These are phyloP conservation scores for Prionailurus viverrinus DNA, from an alignment of 2,113 vertebrate genomes.

Conservation along the genomic window DNA sequence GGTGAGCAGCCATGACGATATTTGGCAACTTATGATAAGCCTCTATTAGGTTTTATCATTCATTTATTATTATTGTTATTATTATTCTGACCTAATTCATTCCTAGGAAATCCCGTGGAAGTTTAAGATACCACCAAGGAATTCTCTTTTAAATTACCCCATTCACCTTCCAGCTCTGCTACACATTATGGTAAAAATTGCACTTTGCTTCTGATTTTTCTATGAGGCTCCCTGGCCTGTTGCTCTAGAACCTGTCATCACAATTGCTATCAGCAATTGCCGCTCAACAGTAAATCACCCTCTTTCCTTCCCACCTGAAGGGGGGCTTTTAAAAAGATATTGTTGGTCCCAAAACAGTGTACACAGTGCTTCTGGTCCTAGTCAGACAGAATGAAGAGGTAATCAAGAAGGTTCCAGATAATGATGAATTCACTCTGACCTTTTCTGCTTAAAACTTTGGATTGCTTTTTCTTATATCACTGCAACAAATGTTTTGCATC, in stretches of 20 bases:
- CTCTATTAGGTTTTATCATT: neutral
- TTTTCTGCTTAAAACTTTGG: constrained; percentile 14
- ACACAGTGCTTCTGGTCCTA: neutral
- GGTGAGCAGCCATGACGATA: neutral
- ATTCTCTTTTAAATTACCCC: neutral
- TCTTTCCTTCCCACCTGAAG: neutral
- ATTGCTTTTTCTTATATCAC: neutral
- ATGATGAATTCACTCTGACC: neutral
- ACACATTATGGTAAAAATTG: neutral
- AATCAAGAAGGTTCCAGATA: neutral
- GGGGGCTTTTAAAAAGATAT: neutral
- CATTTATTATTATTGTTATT: neutral
- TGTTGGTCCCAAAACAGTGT: neutral
- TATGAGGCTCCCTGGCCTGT: neutral
- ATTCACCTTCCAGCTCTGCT: neutral
- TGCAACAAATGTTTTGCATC: neutral
- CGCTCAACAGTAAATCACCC: neutral
- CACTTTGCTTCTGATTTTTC: neutral
- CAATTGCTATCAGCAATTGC: neutral
- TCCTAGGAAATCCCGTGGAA: neutral
- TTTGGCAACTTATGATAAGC: neutral
- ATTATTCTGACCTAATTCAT: neutral
- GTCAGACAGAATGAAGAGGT: neutral
- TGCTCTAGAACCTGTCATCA: neutral
- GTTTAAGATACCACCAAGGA: neutral